These are phyloP conservation scores for Unio pictorum DNA, from an alignment of 2,888 invertebrate species.

Conservation along the genomic window DNA sequence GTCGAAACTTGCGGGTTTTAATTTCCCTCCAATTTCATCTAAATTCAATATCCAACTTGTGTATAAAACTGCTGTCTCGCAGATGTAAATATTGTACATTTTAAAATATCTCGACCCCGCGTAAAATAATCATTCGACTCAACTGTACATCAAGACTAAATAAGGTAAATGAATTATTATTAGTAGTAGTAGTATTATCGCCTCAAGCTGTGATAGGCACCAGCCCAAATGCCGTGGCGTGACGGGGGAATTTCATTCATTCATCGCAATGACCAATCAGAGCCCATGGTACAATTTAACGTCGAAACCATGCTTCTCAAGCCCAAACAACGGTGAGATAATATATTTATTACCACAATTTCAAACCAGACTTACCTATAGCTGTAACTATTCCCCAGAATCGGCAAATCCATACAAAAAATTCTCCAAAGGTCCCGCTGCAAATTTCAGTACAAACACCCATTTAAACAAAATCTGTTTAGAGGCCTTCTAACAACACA, in stretches of 20 bases:
- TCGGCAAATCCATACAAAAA: constrained; percentile 41
- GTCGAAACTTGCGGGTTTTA: too few species aligned
- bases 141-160: too few species aligned
- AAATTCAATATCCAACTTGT: too few species aligned
- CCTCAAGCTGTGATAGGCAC: too few species aligned
- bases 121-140: too few species aligned
- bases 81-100: too few species aligned
- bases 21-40: too few species aligned
- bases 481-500: too few species aligned
- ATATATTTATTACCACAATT: not conserved
- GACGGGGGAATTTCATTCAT: constrained; percentile 5
- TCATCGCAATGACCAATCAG: constrained; percentile 15
- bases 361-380: constrained; percentile 38
- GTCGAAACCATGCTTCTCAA: constrained; percentile 2
- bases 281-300: not conserved
- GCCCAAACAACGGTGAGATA: not conserved
- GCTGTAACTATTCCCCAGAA: constrained; percentile 44
- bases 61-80: too few species aligned
- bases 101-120: too few species aligned
- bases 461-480: constrained; percentile 13
- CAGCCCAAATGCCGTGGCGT: constrained; percentile 1
- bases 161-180: too few species aligned
- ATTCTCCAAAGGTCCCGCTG: constrained; percentile 28
- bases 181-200: too few species aligned
- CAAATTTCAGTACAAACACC: constrained; percentile 24